These are phyloP conservation scores for Argya squamiceps DNA, from an alignment of 2,797 vertebrate genomes.

Conservation along the genomic window DNA sequence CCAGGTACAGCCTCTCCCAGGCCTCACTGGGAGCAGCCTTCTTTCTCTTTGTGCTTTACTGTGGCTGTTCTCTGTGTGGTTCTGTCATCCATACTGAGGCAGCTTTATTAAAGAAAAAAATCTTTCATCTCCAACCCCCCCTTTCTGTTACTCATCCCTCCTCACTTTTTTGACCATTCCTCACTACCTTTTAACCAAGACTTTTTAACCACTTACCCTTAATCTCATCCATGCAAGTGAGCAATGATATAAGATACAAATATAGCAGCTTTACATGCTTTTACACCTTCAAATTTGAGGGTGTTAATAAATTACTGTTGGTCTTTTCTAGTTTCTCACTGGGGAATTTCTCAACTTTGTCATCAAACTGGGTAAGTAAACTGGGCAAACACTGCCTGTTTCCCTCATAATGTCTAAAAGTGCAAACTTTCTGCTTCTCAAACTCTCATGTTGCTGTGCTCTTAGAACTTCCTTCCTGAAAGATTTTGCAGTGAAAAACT, in stretches of 20 bases:
- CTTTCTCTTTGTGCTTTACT: neutral
- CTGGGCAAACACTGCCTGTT: constrained; percentile 60
- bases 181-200: neutral
- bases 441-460: neutral
- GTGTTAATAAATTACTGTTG: neutral
- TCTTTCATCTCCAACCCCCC: neutral
- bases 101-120: neutral
- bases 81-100: neutral
- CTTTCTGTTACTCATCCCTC: neutral
- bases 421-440: neutral
- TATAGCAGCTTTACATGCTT: neutral
- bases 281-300: neutral
- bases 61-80: neutral
- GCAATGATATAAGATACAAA: neutral
- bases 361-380: constrained; percentile 78
- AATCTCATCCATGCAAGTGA: neutral
- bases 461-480: constrained; percentile 23
- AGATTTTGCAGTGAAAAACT: neutral
- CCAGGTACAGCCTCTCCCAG: constrained; percentile 80
- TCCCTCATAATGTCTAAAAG: neutral
- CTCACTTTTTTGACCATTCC: neutral
- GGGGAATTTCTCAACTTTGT: constrained; percentile 84
- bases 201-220: neutral
- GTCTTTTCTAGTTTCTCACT: constrained; percentile 79
- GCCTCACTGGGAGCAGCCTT: neutral